phyloP scores from a whole-genome alignment of 2,888 invertebrate genomes.

The Heteromyza rotundicornis region DNA sequence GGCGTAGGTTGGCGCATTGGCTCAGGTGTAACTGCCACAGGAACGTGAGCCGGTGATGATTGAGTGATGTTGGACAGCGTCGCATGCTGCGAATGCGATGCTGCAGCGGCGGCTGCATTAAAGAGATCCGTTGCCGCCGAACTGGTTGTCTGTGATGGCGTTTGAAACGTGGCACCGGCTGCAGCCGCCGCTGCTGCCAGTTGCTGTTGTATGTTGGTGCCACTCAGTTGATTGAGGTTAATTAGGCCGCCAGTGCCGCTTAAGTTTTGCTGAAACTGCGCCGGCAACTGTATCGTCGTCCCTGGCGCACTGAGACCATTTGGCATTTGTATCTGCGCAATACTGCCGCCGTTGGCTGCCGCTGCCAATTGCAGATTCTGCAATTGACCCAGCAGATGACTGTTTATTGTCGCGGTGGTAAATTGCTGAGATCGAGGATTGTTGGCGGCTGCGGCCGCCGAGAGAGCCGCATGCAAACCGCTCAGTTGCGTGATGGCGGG shows the following conservation, averaged over 20 bases:
- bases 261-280: conserved; percentile 60
- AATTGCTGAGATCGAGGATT: conserved; percentile 61
- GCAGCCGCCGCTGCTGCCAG: conserved; percentile 52
- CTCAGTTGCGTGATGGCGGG: conserved; percentile 56
- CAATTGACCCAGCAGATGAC: conserved; percentile 59
- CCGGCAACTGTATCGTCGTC: conserved; percentile 51
- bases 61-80: conserved; percentile 35
- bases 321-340: conserved; percentile 63
- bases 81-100: conserved; percentile 5
- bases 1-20: conserved; percentile 55
- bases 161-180: conserved; percentile 53
- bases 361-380: conserved; percentile 61
- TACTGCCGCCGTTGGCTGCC: conserved; percentile 54
- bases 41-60: conserved; percentile 52
- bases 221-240: conserved; percentile 60
- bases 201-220: conserved; percentile 56
- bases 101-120: conserved; percentile 26
- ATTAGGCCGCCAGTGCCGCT: conserved; percentile 54
- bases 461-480: conserved; percentile 58
- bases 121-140: conserved; percentile 38
- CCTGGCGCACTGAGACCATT: conserved; percentile 53
- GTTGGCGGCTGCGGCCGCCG: conserved; percentile 43
- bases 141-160: conserved; percentile 42
- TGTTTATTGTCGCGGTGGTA: conserved; percentile 58
- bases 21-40: conserved; percentile 54